Percentiles rank a stretch among this genome's conserved stretches.
These are phyloP conservation scores for Oscheius onirici DNA, from an alignment of 2,888 invertebrate species.

Conservation along the genomic window DNA sequence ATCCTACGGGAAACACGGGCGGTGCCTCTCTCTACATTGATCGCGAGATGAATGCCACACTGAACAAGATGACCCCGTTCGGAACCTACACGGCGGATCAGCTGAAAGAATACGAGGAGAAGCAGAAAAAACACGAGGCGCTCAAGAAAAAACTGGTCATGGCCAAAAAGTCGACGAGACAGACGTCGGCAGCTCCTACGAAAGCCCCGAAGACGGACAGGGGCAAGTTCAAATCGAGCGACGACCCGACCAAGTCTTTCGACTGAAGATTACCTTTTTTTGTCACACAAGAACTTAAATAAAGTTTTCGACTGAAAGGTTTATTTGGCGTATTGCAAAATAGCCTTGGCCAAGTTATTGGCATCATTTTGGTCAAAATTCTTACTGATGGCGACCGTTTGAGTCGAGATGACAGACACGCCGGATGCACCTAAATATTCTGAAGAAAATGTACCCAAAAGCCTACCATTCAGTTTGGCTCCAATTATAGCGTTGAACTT, in stretches of 20 bases:
- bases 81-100: not conserved
- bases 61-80: slow-evolving; percentile 2
- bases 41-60: not conserved
- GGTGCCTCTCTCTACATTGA: slow-evolving; percentile 5
- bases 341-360: not conserved
- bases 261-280: too few species aligned
- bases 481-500: not conserved
- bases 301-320: too few species aligned
- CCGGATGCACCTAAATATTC: not conserved
- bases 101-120: not conserved
- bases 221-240: too few species aligned
- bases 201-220: too few species aligned
- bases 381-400: not conserved
- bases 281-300: too few species aligned
- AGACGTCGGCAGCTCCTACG: too few species aligned
- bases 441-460: not conserved
- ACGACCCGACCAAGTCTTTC: too few species aligned
- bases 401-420: not conserved
- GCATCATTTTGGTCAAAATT: not conserved
- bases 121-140: not conserved
- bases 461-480: not conserved
- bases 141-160: not conserved
- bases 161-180: too few species aligned
- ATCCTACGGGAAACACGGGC: not conserved
- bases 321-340: not conserved